These are phyloP conservation scores for Sinocyclocheilus anshuiensis DNA, from an alignment of 2,113 vertebrate species.

Conservation along the genomic window DNA sequence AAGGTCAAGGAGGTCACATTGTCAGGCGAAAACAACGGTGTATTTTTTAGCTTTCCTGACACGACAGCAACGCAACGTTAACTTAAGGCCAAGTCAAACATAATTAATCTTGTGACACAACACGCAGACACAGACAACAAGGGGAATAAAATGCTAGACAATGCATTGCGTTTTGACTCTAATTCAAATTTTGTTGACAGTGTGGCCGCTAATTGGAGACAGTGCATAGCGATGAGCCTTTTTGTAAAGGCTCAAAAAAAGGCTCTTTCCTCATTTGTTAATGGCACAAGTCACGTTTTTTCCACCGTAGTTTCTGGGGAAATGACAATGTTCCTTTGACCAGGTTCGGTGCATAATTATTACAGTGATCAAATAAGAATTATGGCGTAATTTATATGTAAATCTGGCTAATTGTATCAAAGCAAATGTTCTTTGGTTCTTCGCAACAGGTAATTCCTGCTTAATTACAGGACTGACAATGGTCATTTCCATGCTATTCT, in stretches of 20 bases:
- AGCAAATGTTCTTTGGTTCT: neutral
- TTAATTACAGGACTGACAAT: neutral
- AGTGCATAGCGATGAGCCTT: neutral
- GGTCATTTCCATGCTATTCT: neutral
- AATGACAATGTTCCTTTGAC: neutral
- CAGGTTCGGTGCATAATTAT: constrained; percentile 42
- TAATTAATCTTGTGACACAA: constrained; percentile 37
- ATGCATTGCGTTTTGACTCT: neutral
- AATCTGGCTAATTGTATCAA: constrained; percentile 46
- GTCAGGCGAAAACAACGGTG: neutral
- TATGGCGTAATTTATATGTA: constrained; percentile 29
- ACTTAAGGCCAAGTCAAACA: neutral
- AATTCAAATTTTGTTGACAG: constrained; percentile 7
- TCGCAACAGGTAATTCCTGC: neutral
- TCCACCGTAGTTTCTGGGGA: constrained; percentile 4
- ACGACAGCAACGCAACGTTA: neutral
- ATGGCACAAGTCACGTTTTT: constrained; percentile 31
- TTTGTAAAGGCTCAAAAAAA: constrained; percentile 36
- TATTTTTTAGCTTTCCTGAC: constrained; percentile 6
- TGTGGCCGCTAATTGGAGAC: constrained; percentile 38
- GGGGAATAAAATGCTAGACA: constrained; percentile 1
- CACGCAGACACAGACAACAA: neutral
- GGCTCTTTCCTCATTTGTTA: constrained; percentile 37
- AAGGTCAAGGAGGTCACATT: neutral
- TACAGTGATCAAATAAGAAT: constrained; percentile 35